Conservation (phyloP, 2,113 vertebrate species). For the Dipodomys merriami region DNA sequence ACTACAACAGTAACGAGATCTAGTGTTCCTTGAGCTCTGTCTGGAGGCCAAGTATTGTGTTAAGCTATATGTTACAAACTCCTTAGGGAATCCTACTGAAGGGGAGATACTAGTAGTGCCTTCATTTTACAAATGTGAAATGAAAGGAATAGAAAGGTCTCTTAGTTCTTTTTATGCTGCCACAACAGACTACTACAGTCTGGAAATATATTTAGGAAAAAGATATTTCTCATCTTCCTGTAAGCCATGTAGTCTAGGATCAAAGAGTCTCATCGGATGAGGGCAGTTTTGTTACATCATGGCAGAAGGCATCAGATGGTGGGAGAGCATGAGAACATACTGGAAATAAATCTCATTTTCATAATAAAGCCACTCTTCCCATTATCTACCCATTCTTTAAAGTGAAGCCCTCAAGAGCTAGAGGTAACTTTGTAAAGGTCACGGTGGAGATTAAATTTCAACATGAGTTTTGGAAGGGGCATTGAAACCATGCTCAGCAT, state of each 20-base stretch:
- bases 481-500: neutral
- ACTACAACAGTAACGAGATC: neutral
- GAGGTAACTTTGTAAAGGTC: neutral
- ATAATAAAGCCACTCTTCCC: neutral
- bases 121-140: slow-evolving; percentile 19
- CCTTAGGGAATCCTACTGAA: neutral
- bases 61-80: neutral
- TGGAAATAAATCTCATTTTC: neutral
- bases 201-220: neutral
- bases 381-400: neutral
- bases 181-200: neutral
- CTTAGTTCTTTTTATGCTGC: neutral
- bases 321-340: neutral
- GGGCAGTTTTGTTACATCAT: neutral
- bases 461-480: neutral
- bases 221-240: neutral
- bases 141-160: neutral
- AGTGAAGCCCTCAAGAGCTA: too few species aligned
- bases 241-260: neutral
- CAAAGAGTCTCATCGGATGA: neutral
- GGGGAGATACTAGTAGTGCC: neutral
- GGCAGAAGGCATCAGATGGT: neutral
- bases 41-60: neutral
- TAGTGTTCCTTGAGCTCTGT: neutral
- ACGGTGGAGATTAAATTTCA: too few species aligned